These are phyloP conservation scores for Microctonus aethiopoides DNA, from an alignment of 2,888 invertebrate species.

Conservation along the genomic window DNA sequence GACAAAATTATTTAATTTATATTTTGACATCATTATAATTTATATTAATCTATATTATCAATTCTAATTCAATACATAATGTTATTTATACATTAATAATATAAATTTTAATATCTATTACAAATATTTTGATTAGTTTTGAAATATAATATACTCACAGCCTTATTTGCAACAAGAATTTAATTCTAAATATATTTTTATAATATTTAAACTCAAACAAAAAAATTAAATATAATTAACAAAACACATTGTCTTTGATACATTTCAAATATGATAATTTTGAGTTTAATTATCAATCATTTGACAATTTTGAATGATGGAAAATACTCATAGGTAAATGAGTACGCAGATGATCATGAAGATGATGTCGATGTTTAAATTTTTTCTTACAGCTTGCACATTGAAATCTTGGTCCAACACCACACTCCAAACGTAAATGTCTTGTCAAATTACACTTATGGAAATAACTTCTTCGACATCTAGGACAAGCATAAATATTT, in stretches of 20 bases:
- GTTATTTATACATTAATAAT: not conserved
- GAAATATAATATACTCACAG: not conserved
- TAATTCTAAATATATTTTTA: not conserved
- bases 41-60: no score
- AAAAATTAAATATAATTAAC: not conserved
- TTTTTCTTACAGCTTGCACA: constrained; percentile 60
- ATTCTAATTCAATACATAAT: no score
- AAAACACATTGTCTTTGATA: not conserved
- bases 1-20: not conserved
- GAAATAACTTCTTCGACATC: constrained; percentile 60
- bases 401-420: constrained; percentile 60
- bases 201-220: not conserved
- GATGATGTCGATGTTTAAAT: constrained; percentile 66
- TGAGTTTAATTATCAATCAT: not conserved
- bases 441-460: constrained; percentile 61
- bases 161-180: not conserved
- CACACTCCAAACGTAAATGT: constrained; percentile 62
- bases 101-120: not conserved
- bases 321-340: constrained; percentile 38
- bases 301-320: not conserved
- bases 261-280: not conserved
- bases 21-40: no score
- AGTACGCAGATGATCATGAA: constrained; percentile 61
- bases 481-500: constrained; percentile 55
- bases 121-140: not conserved